phyloP scores from a whole-genome alignment of 2,113 vertebrate genomes.

The Narcine bancroftii region DNA sequence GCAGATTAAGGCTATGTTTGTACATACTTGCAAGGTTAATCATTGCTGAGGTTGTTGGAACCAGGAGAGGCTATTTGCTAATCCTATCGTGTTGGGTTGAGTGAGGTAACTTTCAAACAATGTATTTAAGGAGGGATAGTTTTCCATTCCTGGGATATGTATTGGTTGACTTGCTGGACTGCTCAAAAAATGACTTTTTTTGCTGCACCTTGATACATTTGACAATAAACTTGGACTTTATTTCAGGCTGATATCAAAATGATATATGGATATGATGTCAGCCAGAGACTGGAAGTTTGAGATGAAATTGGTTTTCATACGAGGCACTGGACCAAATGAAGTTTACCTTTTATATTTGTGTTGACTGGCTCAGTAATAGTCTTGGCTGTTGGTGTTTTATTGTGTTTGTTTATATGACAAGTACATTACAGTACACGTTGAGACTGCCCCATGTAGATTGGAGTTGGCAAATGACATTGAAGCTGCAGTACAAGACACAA shows the following conservation, averaged over 20 bases:
- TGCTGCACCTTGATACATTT: too few relatives aligned
- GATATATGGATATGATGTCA: too few relatives aligned
- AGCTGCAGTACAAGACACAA: not conserved
- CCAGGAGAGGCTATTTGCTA: not conserved
- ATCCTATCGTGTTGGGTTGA: not conserved
- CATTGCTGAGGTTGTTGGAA: not conserved
- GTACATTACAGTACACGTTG: not conserved
- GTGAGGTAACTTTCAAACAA: too few relatives aligned
- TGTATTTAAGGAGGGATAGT: too few relatives aligned
- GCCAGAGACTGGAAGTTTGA: not conserved
- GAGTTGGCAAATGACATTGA: too few relatives aligned
- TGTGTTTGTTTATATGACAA: not conserved
- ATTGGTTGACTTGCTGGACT: too few relatives aligned
- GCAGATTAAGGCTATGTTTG: not conserved
- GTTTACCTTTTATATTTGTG: not conserved
- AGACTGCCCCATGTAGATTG: not conserved
- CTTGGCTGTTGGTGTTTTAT: not conserved
- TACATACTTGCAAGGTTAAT: not conserved
- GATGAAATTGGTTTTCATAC: not conserved
- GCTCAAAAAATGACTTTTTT: too few relatives aligned
- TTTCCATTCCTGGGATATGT: too few relatives aligned
- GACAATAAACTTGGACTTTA: too few relatives aligned
- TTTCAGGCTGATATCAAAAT: too few relatives aligned
- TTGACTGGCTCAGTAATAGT: not conserved
- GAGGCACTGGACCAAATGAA: not conserved